Percentiles rank a stretch among this genome's conserved stretches.
These are phyloP conservation scores for Ormyrus nitidulus DNA, from an alignment of 2,888 invertebrate genomes.

Conservation along the genomic window DNA sequence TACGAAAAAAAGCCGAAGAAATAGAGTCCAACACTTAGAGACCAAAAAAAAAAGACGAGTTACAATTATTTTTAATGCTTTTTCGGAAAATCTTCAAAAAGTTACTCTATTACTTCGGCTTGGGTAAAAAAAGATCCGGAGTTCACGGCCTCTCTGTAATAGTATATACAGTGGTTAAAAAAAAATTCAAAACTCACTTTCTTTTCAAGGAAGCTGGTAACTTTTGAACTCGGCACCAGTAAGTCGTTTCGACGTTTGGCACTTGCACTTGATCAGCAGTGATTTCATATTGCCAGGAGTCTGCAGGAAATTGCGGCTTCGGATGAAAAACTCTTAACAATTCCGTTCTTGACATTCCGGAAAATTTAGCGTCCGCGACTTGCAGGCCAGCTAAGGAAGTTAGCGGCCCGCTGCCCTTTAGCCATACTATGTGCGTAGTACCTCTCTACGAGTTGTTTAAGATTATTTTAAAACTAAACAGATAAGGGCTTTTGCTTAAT, in stretches of 20 bases:
- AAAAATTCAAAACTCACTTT: conserved; percentile 77
- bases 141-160: background rate
- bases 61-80: too few species aligned
- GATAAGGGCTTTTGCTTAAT: conserved; percentile 8
- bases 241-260: conserved; percentile 93
- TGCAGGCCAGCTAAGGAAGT: conserved; percentile 82
- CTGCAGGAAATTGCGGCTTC: conserved; percentile 74
- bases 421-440: conserved; percentile 92
- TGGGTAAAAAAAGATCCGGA: too few species aligned
- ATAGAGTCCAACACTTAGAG: too few species aligned
- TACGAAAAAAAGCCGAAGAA: too few species aligned
- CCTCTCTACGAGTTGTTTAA: conserved; percentile 81
- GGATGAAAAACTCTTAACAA: conserved; percentile 78
- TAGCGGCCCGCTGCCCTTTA: conserved; percentile 85
- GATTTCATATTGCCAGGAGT: conserved; percentile 80
- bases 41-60: too few species aligned
- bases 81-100: too few species aligned
- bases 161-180: background rate
- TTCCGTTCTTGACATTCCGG: conserved; percentile 88
- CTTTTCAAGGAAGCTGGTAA: conserved; percentile 82
- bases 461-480: background rate
- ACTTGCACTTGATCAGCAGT: conserved; percentile 82
- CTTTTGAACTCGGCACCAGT: conserved; percentile 95
- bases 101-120: too few species aligned
- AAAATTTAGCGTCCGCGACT: conserved; percentile 78